Percentiles rank a stretch among this genome's conserved stretches.
Conservation (phyloP, 2,797 vertebrate genomes). For the Molossus alvarezi region DNA sequence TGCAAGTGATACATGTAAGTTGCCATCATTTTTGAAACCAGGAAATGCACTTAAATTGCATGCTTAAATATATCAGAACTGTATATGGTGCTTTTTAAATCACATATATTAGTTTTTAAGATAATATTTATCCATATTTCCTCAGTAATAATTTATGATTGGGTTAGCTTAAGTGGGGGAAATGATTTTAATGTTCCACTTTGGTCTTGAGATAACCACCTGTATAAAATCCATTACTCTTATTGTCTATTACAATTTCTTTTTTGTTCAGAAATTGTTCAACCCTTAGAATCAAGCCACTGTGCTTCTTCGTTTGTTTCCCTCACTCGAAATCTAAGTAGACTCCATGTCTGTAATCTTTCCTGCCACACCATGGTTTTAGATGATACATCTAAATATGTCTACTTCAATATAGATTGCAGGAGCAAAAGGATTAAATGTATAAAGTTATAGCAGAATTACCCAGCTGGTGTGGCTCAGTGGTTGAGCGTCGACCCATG, state of each 20-base stretch:
- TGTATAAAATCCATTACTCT: slow-evolving; percentile 56
- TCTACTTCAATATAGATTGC: slow-evolving; percentile 3
- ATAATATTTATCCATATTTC: slow-evolving; percentile 29
- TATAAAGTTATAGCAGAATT: slow-evolving; percentile 18
- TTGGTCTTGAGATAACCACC: slow-evolving; percentile 66
- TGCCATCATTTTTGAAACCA: slow-evolving; percentile 16
- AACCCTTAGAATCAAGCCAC: slow-evolving; percentile 32
- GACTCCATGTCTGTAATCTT: slow-evolving; percentile 30
- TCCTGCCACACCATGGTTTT: neutral
- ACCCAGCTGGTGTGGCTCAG: too few relatives aligned
- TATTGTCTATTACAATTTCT: slow-evolving; percentile 63
- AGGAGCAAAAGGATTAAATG: neutral
- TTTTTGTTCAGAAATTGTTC: slow-evolving; percentile 53
- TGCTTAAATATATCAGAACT: slow-evolving; percentile 33
- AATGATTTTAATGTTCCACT: slow-evolving; percentile 39
- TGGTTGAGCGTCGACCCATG: too few relatives aligned
- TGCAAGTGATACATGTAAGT: neutral
- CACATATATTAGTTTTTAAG: slow-evolving; percentile 55
- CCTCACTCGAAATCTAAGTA: slow-evolving; percentile 9
- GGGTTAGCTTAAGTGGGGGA: slow-evolving; percentile 56
- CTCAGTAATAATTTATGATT: slow-evolving; percentile 66
- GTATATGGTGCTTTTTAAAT: slow-evolving; percentile 26
- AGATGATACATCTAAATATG: neutral
- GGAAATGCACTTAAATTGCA: neutral
- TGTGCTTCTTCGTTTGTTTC: slow-evolving; percentile 44